Evolutionary conservation across 2,888 invertebrate genomes (phyloP).

Genomic region (Lycaena phlaeas): DNA sequence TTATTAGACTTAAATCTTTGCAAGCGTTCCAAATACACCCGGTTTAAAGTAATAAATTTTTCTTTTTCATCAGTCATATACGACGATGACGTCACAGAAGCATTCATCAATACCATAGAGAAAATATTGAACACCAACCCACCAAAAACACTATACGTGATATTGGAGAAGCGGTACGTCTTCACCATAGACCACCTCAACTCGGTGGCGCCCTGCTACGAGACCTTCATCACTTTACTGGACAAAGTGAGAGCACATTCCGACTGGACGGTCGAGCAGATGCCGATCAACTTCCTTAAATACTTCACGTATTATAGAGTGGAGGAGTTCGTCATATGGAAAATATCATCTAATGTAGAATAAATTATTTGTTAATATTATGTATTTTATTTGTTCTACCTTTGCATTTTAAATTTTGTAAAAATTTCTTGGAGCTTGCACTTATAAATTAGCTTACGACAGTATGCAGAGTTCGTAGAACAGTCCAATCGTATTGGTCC

Average conservation of each 20-base stretch:
- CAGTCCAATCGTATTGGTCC: no score
- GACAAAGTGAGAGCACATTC: conserved; percentile 59
- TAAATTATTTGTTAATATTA: conserved; percentile 31
- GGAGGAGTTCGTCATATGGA: conserved; percentile 83
- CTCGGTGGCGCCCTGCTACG: conserved; percentile 89
- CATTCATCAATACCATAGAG: conserved; percentile 81
- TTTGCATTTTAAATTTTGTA: no score
- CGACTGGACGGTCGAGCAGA: conserved; percentile 74
- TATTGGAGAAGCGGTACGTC: conserved; percentile 89
- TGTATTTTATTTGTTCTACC: conserved; percentile 4
- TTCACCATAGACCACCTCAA: conserved; percentile 87
- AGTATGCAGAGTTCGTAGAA: no score
- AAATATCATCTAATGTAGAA: conserved; percentile 62
- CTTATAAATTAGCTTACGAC: no score
- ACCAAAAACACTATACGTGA: conserved; percentile 79
- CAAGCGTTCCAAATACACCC: no score
- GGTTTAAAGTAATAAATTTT: no score
- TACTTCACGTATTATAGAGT: conserved; percentile 87
- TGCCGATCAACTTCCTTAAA: conserved; percentile 82
- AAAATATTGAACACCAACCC: conserved; percentile 75
- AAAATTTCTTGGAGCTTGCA: no score
- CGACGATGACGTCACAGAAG: conserved; percentile 85
- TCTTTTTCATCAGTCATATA: conserved; percentile 83
- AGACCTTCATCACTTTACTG: conserved; percentile 80
- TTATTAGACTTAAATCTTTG: no score